Base-by-base conservation (phyloP, 2,797 vertebrate genomes). In the Sparus aurata region DNA sequence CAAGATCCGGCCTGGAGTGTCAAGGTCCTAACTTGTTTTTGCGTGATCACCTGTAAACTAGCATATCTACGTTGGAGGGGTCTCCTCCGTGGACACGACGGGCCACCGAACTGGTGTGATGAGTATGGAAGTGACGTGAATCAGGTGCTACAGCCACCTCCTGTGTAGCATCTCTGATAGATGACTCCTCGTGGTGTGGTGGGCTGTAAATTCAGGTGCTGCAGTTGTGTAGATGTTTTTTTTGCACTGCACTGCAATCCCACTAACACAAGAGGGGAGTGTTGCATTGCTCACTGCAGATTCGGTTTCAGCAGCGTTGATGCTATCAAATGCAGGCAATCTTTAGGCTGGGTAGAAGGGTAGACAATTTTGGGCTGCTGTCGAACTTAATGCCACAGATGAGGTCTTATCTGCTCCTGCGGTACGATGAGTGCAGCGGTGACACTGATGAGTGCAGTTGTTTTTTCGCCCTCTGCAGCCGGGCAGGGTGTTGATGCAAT, bases 221-320 rank as follows among this genome's bases (percentile, higher is more conserved):
- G 4, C n/a, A 22, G 20, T 34, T 64, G n/a, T 9, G 0, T 12
- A 60, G 41, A 4, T 30, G 3, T 2, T 70, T 5, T 46, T 20
- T 79, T 80, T 76, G 62, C 13, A 52, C 67, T 90, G 80, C 79
- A 87, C 25, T 85, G 58, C 69, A 87, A 58, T 27, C 10, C 20
- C 34, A 5, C 43, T n/a, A 63, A 90, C 95, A 94, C 93, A 90
- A 93, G 93, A 87, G 87, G 93, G 92, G 54, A 83, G 86, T 92
- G 85, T 92, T 88, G 85, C 69, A 75, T 87, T 79, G 69, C 18
- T 69, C 45, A 77, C 70, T 38, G 52, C 12, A 25, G 17, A 61
- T 22, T 15, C 2, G 8, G 3, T 59, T 67, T 22, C 38, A 69
- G 25, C 16, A 2, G 27, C 17, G 10, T 16, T 52, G 12, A 75